Evolutionary conservation across 2,888 invertebrate species (phyloP).

Genomic region (Rhaphigaster nebulosa): DNA sequence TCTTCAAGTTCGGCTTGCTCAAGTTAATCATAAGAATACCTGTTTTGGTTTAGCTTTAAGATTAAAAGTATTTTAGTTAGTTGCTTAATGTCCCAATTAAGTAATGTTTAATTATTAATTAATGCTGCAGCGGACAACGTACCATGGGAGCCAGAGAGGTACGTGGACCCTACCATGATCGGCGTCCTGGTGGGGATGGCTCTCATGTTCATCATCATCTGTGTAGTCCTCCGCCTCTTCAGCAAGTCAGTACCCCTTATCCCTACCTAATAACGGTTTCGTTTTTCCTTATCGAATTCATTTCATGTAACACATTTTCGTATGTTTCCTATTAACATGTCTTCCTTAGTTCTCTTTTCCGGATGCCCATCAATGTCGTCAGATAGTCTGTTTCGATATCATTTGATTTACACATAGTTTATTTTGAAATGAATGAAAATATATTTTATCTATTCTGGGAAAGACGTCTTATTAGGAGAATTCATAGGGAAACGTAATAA

Average conservation of each 20-base stretch:
- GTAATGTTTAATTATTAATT: not conserved
- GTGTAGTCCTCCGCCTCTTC: constrained; percentile 90
- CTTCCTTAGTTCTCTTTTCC: too few species aligned
- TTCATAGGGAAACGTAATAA: too few species aligned
- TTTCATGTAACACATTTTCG: not conserved
- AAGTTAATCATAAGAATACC: not conserved
- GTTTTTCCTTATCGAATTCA: too few species aligned
- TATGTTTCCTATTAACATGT: not conserved
- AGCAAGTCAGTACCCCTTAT: constrained; percentile 81
- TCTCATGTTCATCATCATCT: constrained; percentile 94
- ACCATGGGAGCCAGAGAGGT: constrained; percentile 70
- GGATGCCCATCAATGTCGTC: too few species aligned
- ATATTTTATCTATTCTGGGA: too few species aligned
- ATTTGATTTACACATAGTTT: too few species aligned
- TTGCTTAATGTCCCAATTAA: not conserved
- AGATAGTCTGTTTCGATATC: too few species aligned
- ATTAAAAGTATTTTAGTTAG: too few species aligned
- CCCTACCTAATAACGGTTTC: not conserved
- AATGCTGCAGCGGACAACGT: constrained; percentile 71
- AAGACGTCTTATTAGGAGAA: too few species aligned
- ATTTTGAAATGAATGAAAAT: too few species aligned
- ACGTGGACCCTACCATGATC: constrained; percentile 91
- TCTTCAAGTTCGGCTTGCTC: too few species aligned
- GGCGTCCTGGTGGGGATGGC: constrained; percentile 91
- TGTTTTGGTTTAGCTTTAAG: too few species aligned